Percentiles rank a stretch among this genome's conserved stretches.
phyloP scores from a whole-genome alignment of 2,113 vertebrate genomes.

The Catagonus wagneri region DNA sequence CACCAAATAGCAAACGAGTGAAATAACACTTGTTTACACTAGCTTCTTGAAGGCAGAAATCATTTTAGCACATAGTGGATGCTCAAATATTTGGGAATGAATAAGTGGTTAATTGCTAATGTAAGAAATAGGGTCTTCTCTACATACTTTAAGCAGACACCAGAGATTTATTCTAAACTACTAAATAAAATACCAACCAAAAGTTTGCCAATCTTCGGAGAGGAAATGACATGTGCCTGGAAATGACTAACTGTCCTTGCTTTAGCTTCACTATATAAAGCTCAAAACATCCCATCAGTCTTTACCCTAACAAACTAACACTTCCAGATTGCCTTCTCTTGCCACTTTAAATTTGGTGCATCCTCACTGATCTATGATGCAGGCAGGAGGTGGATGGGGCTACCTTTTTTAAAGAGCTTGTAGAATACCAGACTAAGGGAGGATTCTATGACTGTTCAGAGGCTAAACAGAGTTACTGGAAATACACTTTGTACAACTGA shows the following conservation, averaged over 20 bases:
- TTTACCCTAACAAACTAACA: background rate
- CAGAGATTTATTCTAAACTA: slow-evolving; percentile 6
- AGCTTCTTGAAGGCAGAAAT: background rate
- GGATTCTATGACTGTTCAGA: background rate
- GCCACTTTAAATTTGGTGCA: background rate
- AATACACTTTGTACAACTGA: background rate
- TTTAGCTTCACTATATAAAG: background rate
- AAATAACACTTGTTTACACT: background rate
- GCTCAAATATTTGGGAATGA: slow-evolving; percentile 12
- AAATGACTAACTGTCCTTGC: background rate
- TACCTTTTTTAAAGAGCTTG: background rate
- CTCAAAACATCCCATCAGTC: background rate
- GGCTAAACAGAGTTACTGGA: slow-evolving; percentile 9
- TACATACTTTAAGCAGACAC: background rate
- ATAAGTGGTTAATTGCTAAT: slow-evolving; percentile 11
- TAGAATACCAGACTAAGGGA: background rate
- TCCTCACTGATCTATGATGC: background rate
- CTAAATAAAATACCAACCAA: background rate
- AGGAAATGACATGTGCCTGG: background rate
- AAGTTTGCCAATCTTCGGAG: background rate
- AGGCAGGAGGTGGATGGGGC: background rate
- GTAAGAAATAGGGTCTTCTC: background rate
- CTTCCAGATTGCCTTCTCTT: background rate
- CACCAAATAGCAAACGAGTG: background rate
- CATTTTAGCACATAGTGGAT: background rate